These are phyloP conservation scores for Tenualosa ilisha DNA, from an alignment of 2,797 vertebrate genomes.

Conservation along the genomic window DNA sequence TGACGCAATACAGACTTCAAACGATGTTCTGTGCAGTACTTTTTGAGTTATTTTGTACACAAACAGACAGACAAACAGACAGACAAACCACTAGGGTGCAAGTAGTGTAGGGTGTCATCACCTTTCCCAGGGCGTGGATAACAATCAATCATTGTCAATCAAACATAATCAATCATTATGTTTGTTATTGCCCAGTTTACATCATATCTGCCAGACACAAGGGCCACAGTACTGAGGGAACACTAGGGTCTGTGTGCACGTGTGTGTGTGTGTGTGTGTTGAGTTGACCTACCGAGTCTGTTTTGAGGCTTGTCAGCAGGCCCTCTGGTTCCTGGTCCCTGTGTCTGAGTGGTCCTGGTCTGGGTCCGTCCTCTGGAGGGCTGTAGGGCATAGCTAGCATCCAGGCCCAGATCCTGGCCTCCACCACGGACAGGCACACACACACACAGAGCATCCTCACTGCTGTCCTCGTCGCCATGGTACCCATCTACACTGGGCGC, in stretches of 20 bases:
- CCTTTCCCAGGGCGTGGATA: no score
- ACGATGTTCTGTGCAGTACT: no score
- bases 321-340: constrained; percentile 51
- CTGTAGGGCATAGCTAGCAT: constrained; percentile 80
- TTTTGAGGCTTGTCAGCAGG: constrained; percentile 46
- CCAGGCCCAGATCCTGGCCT: constrained; percentile 80
- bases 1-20: no score
- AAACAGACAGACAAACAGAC: no score
- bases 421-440: constrained; percentile 56
- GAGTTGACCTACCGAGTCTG: constrained; percentile 60
- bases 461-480: constrained; percentile 46
- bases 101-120: no score
- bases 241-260: background rate
- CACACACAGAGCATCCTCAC: constrained; percentile 58
- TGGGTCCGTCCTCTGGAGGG: constrained; percentile 66
- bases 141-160: no score
- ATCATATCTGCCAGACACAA: no score
- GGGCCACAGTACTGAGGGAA: no score
- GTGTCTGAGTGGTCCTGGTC: constrained; percentile 47
- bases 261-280: constrained; percentile 1
- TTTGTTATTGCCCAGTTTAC: no score
- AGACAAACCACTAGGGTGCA: no score
- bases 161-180: no score
- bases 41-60: no score
- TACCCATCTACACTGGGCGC: constrained; percentile 16